phyloP scores from a whole-genome alignment of 2,797 vertebrate species.

The Myotis pilosus region DNA sequence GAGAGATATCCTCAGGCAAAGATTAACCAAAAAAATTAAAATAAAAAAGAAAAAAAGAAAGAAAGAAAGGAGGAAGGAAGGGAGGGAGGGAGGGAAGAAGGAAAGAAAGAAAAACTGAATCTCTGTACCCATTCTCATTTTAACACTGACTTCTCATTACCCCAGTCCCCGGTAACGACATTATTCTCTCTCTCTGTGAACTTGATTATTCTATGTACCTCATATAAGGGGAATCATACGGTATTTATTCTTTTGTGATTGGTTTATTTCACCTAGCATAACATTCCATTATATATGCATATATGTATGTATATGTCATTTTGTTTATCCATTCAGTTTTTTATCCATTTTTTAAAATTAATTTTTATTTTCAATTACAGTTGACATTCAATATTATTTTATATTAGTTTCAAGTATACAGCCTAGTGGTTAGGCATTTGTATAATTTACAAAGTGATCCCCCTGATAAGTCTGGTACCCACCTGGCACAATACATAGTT shows the following conservation, averaged over 20 bases:
- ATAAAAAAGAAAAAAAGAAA: no score
- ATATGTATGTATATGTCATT: neutral
- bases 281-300: neutral
- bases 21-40: no score
- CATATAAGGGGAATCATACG: neutral
- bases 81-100: no score
- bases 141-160: neutral
- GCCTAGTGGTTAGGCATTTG: neutral
- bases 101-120: neutral
- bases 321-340: neutral
- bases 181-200: neutral
- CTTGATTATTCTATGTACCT: neutral
- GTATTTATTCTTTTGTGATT: neutral
- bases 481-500: neutral
- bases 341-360: neutral
- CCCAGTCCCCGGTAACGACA: neutral
- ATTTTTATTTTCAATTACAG: neutral
- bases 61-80: no score
- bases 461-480: no score
- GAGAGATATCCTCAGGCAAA: no score
- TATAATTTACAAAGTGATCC: neutral
- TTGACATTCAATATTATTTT: neutral
- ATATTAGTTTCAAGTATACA: neutral
- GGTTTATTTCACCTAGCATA: neutral
- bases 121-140: neutral